A percentile compares a stretch with the other conserved stretches of the same genome.
phyloP scores from a whole-genome alignment of 2,888 invertebrate species.

The Melolontha melolontha region DNA sequence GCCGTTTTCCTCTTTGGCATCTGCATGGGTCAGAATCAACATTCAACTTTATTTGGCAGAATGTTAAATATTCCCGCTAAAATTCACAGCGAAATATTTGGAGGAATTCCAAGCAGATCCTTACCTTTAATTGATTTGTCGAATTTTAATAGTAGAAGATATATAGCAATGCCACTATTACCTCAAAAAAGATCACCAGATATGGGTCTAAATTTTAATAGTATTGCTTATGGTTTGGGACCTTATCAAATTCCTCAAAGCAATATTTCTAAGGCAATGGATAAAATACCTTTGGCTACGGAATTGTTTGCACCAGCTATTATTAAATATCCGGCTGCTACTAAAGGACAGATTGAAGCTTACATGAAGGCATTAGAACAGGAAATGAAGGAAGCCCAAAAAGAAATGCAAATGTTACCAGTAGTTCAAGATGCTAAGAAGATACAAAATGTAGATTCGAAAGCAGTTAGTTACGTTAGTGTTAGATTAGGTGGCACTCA shows the following conservation, averaged over 20 bases:
- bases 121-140: conserved; percentile 7
- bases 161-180: background rate
- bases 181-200: conserved; percentile 4
- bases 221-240: conserved; percentile 16
- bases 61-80: conserved; percentile 34
- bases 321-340: conserved; percentile 41
- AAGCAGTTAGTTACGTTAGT: conserved; percentile 46
- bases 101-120: conserved; percentile 9
- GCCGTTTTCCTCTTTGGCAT: conserved; percentile 26
- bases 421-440: background rate
- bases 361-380: conserved; percentile 49
- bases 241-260: conserved; percentile 15
- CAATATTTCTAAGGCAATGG: conserved; percentile 7
- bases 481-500: conserved; percentile 46
- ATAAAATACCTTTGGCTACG: conserved; percentile 33
- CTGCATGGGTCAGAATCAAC: conserved; percentile 20
- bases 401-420: conserved; percentile 32
- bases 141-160: background rate
- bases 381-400: conserved; percentile 40
- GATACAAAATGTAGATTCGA: conserved; percentile 1
- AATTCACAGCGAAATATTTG: conserved; percentile 42
- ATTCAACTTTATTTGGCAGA: conserved; percentile 13
- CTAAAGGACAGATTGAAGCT: conserved; percentile 49
- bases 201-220: conserved; percentile 18
- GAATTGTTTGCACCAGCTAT: conserved; percentile 43